Base-by-base conservation (phyloP, 2,113 vertebrate species). In the Epinephelus moara region DNA sequence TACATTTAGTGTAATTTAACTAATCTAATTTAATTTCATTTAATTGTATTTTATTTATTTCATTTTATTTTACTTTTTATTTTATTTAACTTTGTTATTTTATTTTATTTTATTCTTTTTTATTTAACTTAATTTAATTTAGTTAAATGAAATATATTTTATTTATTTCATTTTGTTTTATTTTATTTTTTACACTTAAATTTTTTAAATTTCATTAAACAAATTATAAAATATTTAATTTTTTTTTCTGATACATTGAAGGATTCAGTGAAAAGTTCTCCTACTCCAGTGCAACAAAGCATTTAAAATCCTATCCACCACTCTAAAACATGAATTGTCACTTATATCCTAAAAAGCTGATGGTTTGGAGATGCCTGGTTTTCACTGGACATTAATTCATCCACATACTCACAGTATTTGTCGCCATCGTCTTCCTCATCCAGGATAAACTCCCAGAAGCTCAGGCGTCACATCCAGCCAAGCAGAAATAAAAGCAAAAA, bases 401-500 rank as follows among this genome's bases (percentile, higher is more conserved):
- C 27, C 37, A 55, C 19, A 61, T 27, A 49, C 60, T 59, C 30
- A 49, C 68, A 81, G 4, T 40, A 11, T 77, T 74, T 55, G 45
- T 10, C 50, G 13, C 47, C 4, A 7, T 56, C 42, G 50, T 70
- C n/a, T 33, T 50, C 30, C 40, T 40, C 53, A 17, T 78, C 37
- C 19, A 64, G 50, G 21, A 45, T 12, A 42, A 69, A 74, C 55
- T 75, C 77, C 64, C 6, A 57, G 55, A 60, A 61, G 12, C 21
- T 70, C 49, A 56, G n/a, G n/a, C 7, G 6, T 70, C 61, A 8
- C 60, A 37, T 45, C 6, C 37, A 27, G 30, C 40, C 19, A 10
- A 80, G 55, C 33, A 66, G 62, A 84, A 75, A 85, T 42, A 18
- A 85, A 84, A 80, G 55, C 66, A 53, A 53, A 45, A 81, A 70